Evolutionary conservation across 2,797 vertebrate species (phyloP), one percentile per base, ranked within the genome.

Genomic region (Buceros bicornis): DNA sequence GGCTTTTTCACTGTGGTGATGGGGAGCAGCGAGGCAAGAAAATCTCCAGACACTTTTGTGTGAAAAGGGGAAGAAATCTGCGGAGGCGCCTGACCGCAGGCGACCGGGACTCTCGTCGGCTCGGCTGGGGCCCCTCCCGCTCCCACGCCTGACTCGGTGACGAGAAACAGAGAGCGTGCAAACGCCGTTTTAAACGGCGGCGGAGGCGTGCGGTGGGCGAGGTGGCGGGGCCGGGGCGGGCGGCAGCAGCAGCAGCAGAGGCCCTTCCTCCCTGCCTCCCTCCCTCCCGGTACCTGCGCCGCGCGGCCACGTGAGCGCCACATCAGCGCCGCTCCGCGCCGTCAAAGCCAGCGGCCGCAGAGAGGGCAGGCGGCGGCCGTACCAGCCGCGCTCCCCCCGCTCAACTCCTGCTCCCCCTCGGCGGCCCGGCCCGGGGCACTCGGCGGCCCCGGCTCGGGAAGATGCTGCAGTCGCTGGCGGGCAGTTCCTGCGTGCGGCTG

Each of bases 401-500:
- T 33, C 21, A 13, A 10, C 8, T 17, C 65, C 51, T 8, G 28
- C 53, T 70, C 3, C 31, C 42, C 71, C 50, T 57, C 43, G 60
- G 66, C 28, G 22, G 31, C 42, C 20, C 85, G 77, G 73, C 54
- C 77, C 53, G 76, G 94, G 72, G 58, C 61, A 35, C 76, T n/a
- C 74, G 43, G 18, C 60, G 65, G 24, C 60, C 61, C 50, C 60
- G 87, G 80, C 35, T 72, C 65, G 74, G 66, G 88, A 98, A 97
- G 97, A 99, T 99, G 99, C 98, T 99, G 82, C 99, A 99, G 98
- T 99, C 99, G 80, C 97, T 99, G 85, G 98, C 99, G 60, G 98
- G 99, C 70, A 99, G 98, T 96, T 99, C 99, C 35, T 99, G 99
- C 82, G 98, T 98, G 98, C 99, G 99, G 62, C 95, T 99, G 97